These are phyloP conservation scores for Rhynchopsitta pachyrhyncha DNA, from an alignment of 2,113 vertebrate genomes.

Conservation along the genomic window DNA sequence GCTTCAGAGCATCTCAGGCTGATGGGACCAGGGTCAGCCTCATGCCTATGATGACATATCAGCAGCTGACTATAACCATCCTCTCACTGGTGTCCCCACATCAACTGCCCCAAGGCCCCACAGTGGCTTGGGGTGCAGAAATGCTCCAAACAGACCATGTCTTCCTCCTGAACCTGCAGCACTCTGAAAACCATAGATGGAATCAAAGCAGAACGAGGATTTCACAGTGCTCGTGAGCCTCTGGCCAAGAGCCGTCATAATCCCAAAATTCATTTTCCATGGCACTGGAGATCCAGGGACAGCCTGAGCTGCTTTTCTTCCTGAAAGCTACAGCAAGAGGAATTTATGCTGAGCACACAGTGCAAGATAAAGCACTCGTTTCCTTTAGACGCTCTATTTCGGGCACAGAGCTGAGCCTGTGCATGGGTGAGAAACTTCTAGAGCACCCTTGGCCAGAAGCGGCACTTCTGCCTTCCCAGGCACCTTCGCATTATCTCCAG, in stretches of 20 bases:
- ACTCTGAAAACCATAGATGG: rapidly evolving
- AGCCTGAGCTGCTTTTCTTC: not conserved
- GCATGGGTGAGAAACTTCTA: not conserved
- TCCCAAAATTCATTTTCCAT: not conserved
- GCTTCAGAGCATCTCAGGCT: not conserved
- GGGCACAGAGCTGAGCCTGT: not conserved
- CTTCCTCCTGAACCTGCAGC: not conserved
- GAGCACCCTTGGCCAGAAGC: not conserved
- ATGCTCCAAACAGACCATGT: rapidly evolving
- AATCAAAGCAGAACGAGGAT: not conserved
- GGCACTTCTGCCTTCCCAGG: not conserved
- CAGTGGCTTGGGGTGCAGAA: rapidly evolving
- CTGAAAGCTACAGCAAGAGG: not conserved
- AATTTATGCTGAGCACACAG: not conserved
- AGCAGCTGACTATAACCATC: not conserved
- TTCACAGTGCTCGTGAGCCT: not conserved
- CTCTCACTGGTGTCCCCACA: not conserved
- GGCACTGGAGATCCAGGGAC: not conserved
- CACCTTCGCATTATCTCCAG: not conserved
- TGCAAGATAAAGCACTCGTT: not conserved
- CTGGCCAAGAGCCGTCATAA: not conserved
- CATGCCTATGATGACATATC: rapidly evolving
- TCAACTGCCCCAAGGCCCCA: not conserved
- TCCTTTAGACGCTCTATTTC: not conserved
- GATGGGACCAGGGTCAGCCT: not conserved